phyloP scores from a whole-genome alignment of 2,888 invertebrate genomes.

The Hyppa rectilinea region DNA sequence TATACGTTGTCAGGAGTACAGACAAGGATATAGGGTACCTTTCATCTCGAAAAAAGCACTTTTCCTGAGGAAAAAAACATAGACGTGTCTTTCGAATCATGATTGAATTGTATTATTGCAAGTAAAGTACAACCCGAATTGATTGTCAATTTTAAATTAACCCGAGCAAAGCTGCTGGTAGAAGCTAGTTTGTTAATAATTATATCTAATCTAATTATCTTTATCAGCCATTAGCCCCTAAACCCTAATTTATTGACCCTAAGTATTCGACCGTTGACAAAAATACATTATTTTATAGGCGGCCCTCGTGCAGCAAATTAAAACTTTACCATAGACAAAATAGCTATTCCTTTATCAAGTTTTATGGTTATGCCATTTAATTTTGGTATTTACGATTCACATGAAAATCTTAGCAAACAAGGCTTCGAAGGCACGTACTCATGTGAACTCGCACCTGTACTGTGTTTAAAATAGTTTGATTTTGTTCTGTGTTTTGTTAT shows the following conservation, averaged over 20 bases:
- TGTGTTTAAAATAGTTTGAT: slow-evolving; percentile 31
- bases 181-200: too few relatives aligned
- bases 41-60: too few relatives aligned
- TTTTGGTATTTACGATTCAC: slow-evolving; percentile 32
- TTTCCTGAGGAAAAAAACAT: too few relatives aligned
- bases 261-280: neutral
- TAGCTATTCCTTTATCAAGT: slow-evolving; percentile 6
- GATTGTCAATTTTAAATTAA: too few relatives aligned
- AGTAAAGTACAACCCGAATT: too few relatives aligned
- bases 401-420: slow-evolving; percentile 17
- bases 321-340: slow-evolving; percentile 1
- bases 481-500: slow-evolving; percentile 14
- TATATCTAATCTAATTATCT: too few relatives aligned
- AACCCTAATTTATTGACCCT: neutral
- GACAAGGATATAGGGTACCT: too few relatives aligned
- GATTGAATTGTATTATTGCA: too few relatives aligned
- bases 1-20: too few relatives aligned
- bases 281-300: neutral
- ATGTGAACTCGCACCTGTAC: slow-evolving; percentile 34
- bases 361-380: slow-evolving; percentile 14
- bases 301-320: neutral
- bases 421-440: slow-evolving; percentile 27
- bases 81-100: too few relatives aligned
- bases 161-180: too few relatives aligned
- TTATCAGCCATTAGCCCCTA: neutral